These are phyloP conservation scores for Pseudobourletiella spinata DNA, from an alignment of 1,140 invertebrate species.

Conservation along the genomic window DNA sequence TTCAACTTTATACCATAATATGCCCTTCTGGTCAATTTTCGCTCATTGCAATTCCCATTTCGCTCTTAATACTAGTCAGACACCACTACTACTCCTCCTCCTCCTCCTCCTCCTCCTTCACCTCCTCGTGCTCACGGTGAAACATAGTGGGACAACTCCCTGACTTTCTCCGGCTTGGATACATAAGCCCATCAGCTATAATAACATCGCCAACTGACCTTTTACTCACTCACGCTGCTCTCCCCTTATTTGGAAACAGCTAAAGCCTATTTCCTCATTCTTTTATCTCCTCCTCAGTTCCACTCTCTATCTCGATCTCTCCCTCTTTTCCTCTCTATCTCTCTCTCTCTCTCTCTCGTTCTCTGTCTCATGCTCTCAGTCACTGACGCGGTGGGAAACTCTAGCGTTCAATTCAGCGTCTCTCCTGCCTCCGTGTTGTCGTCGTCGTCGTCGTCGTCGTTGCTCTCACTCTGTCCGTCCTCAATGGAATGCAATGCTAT, in stretches of 20 bases:
- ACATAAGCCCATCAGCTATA: constrained; percentile 32
- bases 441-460: neutral
- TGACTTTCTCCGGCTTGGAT: constrained; percentile 26
- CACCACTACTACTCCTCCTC: too few species aligned
- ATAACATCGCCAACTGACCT: constrained; percentile 32
- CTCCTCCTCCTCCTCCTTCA: too few species aligned
- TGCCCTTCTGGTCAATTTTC: constrained; percentile 34
- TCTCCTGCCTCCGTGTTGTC: neutral
- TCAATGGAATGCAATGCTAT: too few species aligned
- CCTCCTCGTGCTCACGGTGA: too few species aligned
- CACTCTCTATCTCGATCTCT: constrained; percentile 7
- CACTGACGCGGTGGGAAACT: too few species aligned
- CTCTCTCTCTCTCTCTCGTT: neutral
- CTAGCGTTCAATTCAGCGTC: neutral
- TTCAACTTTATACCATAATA: constrained; percentile 13
- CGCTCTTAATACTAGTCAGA: constrained; percentile 7
- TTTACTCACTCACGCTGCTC: constrained; percentile 20
- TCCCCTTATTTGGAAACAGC: constrained; percentile 21
- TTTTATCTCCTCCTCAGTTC: constrained; percentile 14
- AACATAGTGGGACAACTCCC: neutral
- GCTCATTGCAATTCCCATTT: constrained; percentile 34
- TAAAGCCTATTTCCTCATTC: constrained; percentile 26
- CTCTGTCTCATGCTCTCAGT: neutral
- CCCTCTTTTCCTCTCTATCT: neutral
- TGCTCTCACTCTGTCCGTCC: too few species aligned